A percentile compares a stretch with the other conserved stretches of the same genome.
Evolutionary conservation across 2,888 invertebrate species (phyloP).

Genomic region (Plutella xylostella): DNA sequence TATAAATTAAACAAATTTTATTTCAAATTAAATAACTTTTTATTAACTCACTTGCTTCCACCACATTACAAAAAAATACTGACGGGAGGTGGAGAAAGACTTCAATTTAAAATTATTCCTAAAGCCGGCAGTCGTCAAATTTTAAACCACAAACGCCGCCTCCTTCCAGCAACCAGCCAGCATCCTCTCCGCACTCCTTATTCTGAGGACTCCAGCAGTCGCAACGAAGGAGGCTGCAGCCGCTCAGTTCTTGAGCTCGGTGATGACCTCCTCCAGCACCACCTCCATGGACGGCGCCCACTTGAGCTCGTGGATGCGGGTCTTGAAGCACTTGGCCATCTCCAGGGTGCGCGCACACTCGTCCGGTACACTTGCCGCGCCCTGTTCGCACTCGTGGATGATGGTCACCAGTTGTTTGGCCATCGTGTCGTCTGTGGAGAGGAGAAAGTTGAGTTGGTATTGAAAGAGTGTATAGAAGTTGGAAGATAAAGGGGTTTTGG

Average conservation of each 20-base stretch:
- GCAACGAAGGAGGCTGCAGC: not conserved
- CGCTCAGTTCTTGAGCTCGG: slow-evolving; percentile 19
- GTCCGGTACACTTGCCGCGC: slow-evolving; percentile 24
- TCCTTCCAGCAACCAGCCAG: too few species aligned
- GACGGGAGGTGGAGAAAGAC: too few species aligned
- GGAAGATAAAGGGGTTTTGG: too few species aligned
- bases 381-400: slow-evolving; percentile 41
- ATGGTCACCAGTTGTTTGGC: slow-evolving; percentile 44
- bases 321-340: slow-evolving; percentile 49
- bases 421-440: slow-evolving; percentile 41
- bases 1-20: too few species aligned
- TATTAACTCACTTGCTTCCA: too few species aligned
- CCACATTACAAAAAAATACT: too few species aligned
- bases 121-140: not conserved
- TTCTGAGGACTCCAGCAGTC: too few species aligned
- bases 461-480: too few species aligned
- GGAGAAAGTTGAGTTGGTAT: too few species aligned
- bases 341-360: slow-evolving; percentile 36
- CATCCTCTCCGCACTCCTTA: too few species aligned
- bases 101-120: not conserved
- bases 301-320: slow-evolving; percentile 46
- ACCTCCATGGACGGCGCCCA: slow-evolving; percentile 54
- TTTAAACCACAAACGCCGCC: not conserved
- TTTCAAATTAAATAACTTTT: too few species aligned
- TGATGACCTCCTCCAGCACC: slow-evolving; percentile 43